phyloP scores from a whole-genome alignment of 2,113 vertebrate species.

The Gnathonemus longibarbis region DNA sequence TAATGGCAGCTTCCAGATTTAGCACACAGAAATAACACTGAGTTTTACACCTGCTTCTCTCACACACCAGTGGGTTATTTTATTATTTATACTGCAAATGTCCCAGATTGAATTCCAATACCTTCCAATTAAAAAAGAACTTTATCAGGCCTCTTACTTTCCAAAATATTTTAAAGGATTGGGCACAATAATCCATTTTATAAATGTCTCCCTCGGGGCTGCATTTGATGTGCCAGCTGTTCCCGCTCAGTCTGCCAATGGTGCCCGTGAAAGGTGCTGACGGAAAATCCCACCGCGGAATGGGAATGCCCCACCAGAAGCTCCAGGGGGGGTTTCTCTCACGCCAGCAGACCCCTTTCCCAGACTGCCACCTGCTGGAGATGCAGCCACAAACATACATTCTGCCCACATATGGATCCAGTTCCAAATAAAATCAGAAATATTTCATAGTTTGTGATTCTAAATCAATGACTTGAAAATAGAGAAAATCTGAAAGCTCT shows the following conservation, averaged over 20 bases:
- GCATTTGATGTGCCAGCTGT: neutral
- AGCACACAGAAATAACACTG: neutral
- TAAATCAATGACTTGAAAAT: neutral
- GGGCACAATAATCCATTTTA: neutral
- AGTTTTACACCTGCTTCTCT: neutral
- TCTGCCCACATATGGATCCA: neutral
- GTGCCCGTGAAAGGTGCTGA: neutral
- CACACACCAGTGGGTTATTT: neutral
- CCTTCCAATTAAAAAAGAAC: neutral
- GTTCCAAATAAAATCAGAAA: neutral
- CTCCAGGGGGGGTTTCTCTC: neutral
- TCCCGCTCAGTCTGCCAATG: neutral
- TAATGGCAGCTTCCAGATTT: neutral
- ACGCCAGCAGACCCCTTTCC: neutral
- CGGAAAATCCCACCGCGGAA: conserved; percentile 7
- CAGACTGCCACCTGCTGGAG: conserved; percentile 53
- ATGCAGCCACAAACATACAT: neutral
- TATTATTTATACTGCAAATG: neutral
- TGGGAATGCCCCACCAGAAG: neutral
- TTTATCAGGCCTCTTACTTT: neutral
- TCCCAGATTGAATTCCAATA: neutral
- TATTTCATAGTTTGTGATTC: neutral
- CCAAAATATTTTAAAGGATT: neutral
- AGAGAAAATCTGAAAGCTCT: neutral
- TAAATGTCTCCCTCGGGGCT: neutral